Percentiles rank a stretch among this genome's conserved stretches.
These are phyloP conservation scores for Gobionotothen gibberifrons DNA, from an alignment of 2,797 vertebrate species.

Conservation along the genomic window DNA sequence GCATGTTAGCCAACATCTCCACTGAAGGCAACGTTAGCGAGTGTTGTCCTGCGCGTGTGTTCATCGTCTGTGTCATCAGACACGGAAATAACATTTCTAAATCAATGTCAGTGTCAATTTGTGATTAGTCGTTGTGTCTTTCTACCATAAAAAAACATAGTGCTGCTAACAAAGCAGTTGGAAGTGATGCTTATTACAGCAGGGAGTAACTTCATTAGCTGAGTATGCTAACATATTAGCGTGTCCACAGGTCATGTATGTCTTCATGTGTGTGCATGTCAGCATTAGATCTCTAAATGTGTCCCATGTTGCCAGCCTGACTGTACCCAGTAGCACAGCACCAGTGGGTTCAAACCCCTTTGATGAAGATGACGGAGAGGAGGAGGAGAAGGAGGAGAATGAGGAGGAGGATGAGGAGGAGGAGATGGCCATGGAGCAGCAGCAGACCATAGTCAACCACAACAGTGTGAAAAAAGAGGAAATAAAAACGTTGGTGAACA, in stretches of 20 bases:
- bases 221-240: neutral
- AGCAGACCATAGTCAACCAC: conserved; percentile 81
- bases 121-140: neutral
- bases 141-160: neutral
- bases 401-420: conserved; percentile 80
- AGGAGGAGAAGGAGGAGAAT: conserved; percentile 85
- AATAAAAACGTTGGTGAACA: conserved; percentile 98
- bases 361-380: conserved; percentile 90
- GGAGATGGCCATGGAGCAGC: conserved; percentile 76
- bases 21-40: no score
- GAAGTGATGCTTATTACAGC: no score
- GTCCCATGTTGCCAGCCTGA: conserved; percentile 91
- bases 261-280: conserved; percentile 52
- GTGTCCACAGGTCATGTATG: conserved; percentile 16
- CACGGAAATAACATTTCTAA: neutral
- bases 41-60: neutral
- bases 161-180: neutral
- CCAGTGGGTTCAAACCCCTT: conserved; percentile 94
- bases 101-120: neutral
- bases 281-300: conserved; percentile 84
- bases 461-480: conserved; percentile 94
- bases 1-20: no score
- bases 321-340: conserved; percentile 89
- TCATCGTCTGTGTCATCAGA: neutral
- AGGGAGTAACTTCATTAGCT: neutral